These are phyloP conservation scores for Rhinichthys osculus DNA, from an alignment of 2,797 vertebrate species.

Conservation along the genomic window DNA sequence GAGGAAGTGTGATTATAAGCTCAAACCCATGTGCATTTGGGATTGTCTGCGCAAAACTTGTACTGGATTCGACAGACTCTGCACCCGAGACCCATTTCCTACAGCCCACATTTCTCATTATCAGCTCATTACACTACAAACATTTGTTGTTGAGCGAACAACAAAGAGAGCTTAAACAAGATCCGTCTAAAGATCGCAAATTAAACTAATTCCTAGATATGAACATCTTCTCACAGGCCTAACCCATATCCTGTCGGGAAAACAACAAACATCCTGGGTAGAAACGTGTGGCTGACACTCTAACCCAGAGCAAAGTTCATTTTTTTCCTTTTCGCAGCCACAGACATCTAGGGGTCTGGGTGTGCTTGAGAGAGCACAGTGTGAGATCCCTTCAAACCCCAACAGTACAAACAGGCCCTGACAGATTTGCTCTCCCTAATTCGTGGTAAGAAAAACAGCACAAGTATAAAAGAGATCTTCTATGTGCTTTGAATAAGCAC, in stretches of 20 bases:
- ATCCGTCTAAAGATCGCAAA: slow-evolving; percentile 67
- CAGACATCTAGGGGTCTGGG: slow-evolving; percentile 80
- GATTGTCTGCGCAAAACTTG: slow-evolving; percentile 77
- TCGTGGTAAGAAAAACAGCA: slow-evolving; percentile 76
- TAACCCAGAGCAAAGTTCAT: slow-evolving; percentile 53
- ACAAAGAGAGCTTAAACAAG: slow-evolving; percentile 74
- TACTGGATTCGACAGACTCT: slow-evolving; percentile 79
- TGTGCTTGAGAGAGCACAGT: slow-evolving; percentile 84
- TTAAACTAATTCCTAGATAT: slow-evolving; percentile 75
- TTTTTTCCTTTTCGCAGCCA: slow-evolving; percentile 29
- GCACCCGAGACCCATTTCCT: slow-evolving; percentile 77
- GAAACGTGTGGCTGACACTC: slow-evolving; percentile 50
- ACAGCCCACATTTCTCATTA: slow-evolving; percentile 83
- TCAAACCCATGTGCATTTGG: slow-evolving; percentile 74
- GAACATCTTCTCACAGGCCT: slow-evolving; percentile 74
- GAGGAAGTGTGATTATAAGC: slow-evolving; percentile 73
- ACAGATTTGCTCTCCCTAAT: slow-evolving; percentile 79
- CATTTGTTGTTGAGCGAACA: slow-evolving; percentile 78
- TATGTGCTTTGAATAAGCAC: slow-evolving; percentile 77
- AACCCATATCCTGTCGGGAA: slow-evolving; percentile 76
- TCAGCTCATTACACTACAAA: slow-evolving; percentile 84
- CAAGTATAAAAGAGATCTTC: slow-evolving; percentile 79
- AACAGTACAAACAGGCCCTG: slow-evolving; percentile 83
- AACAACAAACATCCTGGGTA: slow-evolving; percentile 78
- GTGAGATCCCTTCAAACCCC: slow-evolving; percentile 82